phyloP scores from a whole-genome alignment of 1,140 invertebrate genomes.

The Sogatella furcifera region DNA sequence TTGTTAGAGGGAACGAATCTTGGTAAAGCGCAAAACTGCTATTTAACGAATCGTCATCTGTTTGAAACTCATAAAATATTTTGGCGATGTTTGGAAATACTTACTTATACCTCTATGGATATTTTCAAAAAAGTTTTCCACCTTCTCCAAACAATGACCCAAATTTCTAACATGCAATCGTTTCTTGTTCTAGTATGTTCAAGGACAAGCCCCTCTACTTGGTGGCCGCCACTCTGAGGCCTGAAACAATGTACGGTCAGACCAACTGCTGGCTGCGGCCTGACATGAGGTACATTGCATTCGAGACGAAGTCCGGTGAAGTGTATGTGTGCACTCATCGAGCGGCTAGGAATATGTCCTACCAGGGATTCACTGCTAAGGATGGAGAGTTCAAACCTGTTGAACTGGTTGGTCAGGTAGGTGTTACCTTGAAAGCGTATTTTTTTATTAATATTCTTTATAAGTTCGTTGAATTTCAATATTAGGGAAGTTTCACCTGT shows the following conservation, averaged over 20 bases:
- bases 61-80: too few species aligned
- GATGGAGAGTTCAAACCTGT: conserved; percentile 66
- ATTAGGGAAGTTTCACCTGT: too few species aligned
- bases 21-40: too few species aligned
- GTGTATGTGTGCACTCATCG: conserved; percentile 81
- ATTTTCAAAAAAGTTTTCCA: too few species aligned
- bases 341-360: conserved; percentile 90
- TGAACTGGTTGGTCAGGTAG: conserved; percentile 61
- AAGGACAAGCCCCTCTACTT: conserved; percentile 58
- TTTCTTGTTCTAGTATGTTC: conserved; percentile 37
- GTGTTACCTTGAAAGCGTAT: conserved; percentile 5
- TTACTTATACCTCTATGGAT: too few species aligned
- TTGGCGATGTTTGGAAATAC: too few species aligned
- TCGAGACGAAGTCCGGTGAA: conserved; percentile 58
- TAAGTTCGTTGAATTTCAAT: too few species aligned
- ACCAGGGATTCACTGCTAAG: conserved; percentile 78
- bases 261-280: conserved; percentile 98
- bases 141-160: too few species aligned
- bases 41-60: too few species aligned
- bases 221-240: conserved; percentile 93
- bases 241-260: conserved; percentile 99
- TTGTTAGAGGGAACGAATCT: too few species aligned
- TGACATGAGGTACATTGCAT: conserved; percentile 86
- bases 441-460: too few species aligned
- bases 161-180: too few species aligned